phyloP scores from a whole-genome alignment of 2,888 invertebrate genomes.

The Himalopsyche tibetana region DNA sequence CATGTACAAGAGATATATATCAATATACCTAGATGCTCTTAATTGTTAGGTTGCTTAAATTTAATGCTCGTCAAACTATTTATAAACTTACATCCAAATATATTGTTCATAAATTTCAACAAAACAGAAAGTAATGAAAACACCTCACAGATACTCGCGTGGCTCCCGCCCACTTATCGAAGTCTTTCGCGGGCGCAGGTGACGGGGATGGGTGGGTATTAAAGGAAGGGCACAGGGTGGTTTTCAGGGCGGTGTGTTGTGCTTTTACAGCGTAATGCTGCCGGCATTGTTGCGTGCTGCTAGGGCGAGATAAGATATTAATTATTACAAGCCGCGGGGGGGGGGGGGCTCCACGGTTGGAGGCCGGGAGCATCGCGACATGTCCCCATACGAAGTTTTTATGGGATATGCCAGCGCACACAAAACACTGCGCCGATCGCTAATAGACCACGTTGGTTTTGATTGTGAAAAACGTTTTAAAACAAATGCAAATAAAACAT shows the following conservation, averaged over 20 bases:
- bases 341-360: neutral
- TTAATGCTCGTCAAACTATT: too few species aligned
- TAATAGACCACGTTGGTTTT: neutral
- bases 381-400: constrained; percentile 32
- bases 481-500: too few species aligned
- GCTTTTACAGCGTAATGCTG: constrained; percentile 62
- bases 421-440: neutral
- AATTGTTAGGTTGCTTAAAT: too few species aligned
- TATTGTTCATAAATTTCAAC: neutral
- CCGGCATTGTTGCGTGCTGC: constrained; percentile 71
- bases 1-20: too few species aligned
- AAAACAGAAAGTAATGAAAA: neutral
- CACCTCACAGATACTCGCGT: neutral
- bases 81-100: too few species aligned
- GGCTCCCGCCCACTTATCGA: constrained; percentile 16
- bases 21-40: too few species aligned
- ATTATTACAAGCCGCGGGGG: constrained; percentile 72
- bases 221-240: constrained; percentile 44
- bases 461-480: too few species aligned
- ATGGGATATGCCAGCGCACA: neutral
- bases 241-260: constrained; percentile 55
- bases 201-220: neutral
- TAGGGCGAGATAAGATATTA: constrained; percentile 74
- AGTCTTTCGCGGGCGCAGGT: constrained; percentile 43
- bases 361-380: neutral